Evolutionary conservation across 2,113 vertebrate genomes (phyloP), one percentile per base, ranked within the genome.

Genomic region (Cryptoleucopteryx plumbea): DNA sequence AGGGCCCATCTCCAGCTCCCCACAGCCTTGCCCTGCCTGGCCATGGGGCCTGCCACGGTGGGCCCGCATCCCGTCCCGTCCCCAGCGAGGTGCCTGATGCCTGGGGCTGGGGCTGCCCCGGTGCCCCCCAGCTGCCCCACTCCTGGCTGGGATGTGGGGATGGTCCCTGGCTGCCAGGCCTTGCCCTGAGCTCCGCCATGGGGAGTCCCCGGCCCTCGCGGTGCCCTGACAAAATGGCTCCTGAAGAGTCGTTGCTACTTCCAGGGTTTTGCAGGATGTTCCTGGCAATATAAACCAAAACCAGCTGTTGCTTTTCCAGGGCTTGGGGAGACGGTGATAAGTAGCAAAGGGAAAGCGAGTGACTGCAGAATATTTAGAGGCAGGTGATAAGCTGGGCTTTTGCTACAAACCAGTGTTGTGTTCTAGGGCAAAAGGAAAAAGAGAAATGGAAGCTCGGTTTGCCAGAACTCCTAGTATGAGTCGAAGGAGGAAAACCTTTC

Each of bases 181-280:
- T 67, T 87, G 67, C 47, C 65, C 66, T 52, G 48, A 58, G 36
- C 21, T 14, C 34, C 1, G 1, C 43, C 40, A 6, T 5, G 29
- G 34, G 19, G 14, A 73, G 26, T 9, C 19, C 27, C 29, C 2
- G 1, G 10, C 20, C 62, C 29, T 40, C 0, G 0, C 2, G 3
- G 16, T 50, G 25, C 52, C 15, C 38, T 83, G 58, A 34, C 21
- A 47, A 71, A 90, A 82, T 31, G 55, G 56, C 55, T 85, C 25
- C 47, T 75, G 43, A 56, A 62, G 56, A 40, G 22, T 53, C 32
- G 11, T 42, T 75, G 38, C 52, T 8, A 8, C 47, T 84, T 68
- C 45, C 22, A 81, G 31, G 16, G 34, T 70, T 80, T 71, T 55
- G 52, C 53, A 31, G 29, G n/a, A 22, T 0, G 9, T 52, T 85